Conservation (phyloP, 2,113 vertebrate species). For the Centrocercus urophasianus region DNA sequence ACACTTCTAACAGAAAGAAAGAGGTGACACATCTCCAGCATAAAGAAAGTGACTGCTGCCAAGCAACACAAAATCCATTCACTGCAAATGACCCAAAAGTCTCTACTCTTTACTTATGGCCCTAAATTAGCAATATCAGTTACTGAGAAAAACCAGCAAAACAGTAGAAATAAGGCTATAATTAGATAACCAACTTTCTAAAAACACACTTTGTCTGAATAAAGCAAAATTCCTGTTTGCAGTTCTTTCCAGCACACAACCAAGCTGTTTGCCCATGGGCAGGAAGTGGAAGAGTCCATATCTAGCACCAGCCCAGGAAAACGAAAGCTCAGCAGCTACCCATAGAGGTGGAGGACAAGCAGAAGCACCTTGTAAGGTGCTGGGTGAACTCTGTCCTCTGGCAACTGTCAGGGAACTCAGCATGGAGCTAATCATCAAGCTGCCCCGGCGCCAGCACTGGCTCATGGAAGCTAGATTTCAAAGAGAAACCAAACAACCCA, state of each 20-base stretch:
- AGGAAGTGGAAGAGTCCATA: not conserved
- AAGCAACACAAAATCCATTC: not conserved
- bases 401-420: accelerated
- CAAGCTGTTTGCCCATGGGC: not conserved
- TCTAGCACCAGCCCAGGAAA: not conserved
- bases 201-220: not conserved
- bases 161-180: not conserved
- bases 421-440: slow-evolving; percentile 34
- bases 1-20: not conserved
- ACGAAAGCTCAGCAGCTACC: not conserved
- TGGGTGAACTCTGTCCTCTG: not conserved
- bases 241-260: not conserved
- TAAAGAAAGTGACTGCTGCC: not conserved
- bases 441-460: not conserved
- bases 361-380: not conserved
- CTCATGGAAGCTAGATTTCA: slow-evolving; percentile 1
- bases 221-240: not conserved
- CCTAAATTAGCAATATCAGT: not conserved
- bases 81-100: not conserved
- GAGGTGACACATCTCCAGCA: not conserved
- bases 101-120: not conserved
- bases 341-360: not conserved
- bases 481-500: not conserved
- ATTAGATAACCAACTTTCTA: not conserved
- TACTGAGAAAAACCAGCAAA: not conserved